Conservation (phyloP, 2,888 invertebrate genomes). For the Dione juno region DNA sequence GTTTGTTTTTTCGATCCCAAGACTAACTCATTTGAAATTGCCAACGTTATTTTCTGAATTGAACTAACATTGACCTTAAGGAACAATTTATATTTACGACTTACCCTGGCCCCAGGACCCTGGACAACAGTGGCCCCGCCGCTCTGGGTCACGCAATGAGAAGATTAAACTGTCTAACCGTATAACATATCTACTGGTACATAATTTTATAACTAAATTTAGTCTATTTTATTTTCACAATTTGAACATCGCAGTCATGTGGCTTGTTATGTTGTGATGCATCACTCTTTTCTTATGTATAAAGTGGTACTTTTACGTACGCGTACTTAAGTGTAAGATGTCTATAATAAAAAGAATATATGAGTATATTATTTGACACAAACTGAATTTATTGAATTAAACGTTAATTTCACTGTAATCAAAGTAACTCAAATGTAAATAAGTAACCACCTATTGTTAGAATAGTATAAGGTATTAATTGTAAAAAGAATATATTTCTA, state of each 20-base stretch:
- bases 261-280: not conserved
- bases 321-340: no score
- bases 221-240: not conserved
- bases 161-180: slow-evolving; percentile 72
- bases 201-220: slow-evolving; percentile 37
- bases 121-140: slow-evolving; percentile 48
- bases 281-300: no score
- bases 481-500: no score
- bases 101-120: slow-evolving; percentile 51
- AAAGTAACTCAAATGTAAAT: no score
- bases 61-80: slow-evolving; percentile 72
- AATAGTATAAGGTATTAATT: no score
- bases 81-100: slow-evolving; percentile 73
- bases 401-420: no score
- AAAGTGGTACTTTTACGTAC: no score
- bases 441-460: no score
- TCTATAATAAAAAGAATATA: no score
- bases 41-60: slow-evolving; percentile 31
- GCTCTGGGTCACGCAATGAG: slow-evolving; percentile 67
- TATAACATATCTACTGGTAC: slow-evolving; percentile 42
- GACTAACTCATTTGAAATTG: slow-evolving; percentile 2
- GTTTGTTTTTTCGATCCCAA: slow-evolving; percentile 2
- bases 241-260: not conserved
- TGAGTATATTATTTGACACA: no score
- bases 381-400: no score